Conservation (phyloP, 2,797 vertebrate genomes). For the Sarcoramphus papa region DNA sequence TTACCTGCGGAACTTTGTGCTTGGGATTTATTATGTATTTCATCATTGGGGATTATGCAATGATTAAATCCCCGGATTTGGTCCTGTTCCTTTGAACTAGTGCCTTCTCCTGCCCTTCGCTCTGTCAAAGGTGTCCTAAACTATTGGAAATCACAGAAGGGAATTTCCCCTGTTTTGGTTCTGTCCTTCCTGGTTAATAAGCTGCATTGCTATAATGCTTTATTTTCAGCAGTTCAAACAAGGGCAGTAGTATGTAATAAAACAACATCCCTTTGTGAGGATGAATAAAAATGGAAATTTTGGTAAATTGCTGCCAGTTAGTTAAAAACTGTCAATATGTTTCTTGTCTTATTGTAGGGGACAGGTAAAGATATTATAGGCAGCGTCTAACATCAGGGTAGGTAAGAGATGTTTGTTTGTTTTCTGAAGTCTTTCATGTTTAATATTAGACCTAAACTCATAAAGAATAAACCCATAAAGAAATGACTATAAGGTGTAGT, state of each 20-base stretch:
- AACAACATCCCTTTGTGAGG: neutral
- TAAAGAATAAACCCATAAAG: neutral
- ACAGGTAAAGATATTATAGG: neutral
- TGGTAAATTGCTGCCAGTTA: neutral
- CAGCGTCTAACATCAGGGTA: neutral
- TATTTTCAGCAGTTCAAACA: neutral
- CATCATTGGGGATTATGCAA: neutral
- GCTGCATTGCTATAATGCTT: neutral
- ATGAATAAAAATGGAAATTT: neutral
- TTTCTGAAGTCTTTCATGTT: neutral
- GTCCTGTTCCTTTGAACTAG: neutral
- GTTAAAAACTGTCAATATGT: neutral
- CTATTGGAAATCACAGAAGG: conserved; percentile 12
- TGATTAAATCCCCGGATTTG: neutral
- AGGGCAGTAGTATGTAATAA: neutral
- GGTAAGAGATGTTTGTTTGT: neutral
- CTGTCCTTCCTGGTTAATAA: neutral
- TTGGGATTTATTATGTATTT: neutral
- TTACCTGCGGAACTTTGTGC: neutral
- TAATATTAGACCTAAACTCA: neutral
- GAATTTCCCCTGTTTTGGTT: neutral
- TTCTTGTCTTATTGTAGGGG: neutral
- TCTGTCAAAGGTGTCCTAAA: neutral
- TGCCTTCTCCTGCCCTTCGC: neutral
- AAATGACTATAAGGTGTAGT: neutral